phyloP scores from a whole-genome alignment of 1,140 invertebrate species.

The Dryas iulia region DNA sequence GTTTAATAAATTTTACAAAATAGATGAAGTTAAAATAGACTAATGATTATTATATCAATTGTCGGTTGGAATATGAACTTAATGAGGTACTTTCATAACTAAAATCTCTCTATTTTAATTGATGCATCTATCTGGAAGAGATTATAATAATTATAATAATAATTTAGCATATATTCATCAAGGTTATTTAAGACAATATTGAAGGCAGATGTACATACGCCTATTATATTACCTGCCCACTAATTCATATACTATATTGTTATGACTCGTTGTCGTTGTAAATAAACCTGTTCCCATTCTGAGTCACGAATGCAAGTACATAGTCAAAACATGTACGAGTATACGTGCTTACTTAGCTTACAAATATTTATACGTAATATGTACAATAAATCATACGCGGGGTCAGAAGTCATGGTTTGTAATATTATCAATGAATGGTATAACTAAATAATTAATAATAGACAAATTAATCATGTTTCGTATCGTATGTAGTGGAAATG shows the following conservation, averaged over 20 bases:
- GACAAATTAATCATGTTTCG: not conserved
- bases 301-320: conserved; percentile 5
- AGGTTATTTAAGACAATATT: not conserved
- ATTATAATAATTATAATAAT: not conserved
- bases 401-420: not conserved
- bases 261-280: conserved; percentile 14
- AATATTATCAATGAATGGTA: not conserved
- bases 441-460: not conserved
- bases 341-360: not conserved
- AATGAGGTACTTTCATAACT: too few relatives aligned
- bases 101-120: too few relatives aligned
- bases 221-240: not conserved
- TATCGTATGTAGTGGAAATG: too few relatives aligned
- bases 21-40: too few relatives aligned
- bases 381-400: not conserved
- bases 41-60: too few relatives aligned
- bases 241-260: not conserved
- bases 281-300: conserved; percentile 25
- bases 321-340: not conserved
- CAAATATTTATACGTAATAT: not conserved
- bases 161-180: not conserved
- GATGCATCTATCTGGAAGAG: too few relatives aligned
- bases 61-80: too few relatives aligned
- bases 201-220: not conserved
- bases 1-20: too few relatives aligned